Percentiles rank a stretch among this genome's conserved stretches.
Conservation (phyloP, 2,888 invertebrate genomes). For the Melanostoma scalare region DNA sequence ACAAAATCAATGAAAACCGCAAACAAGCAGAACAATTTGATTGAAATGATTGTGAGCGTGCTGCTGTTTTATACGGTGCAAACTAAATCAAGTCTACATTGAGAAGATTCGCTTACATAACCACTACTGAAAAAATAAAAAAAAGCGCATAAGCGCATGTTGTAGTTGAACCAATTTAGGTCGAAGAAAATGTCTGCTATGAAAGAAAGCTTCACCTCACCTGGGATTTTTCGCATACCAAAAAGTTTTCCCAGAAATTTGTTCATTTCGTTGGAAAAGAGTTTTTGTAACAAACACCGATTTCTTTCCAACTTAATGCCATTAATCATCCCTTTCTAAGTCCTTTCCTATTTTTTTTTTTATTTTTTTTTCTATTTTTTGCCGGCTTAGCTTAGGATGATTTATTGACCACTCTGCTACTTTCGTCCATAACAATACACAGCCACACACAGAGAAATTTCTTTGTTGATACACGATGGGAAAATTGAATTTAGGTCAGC, state of each 20-base stretch:
- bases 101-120: no score
- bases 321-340: constrained; percentile 29
- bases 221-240: neutral
- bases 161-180: no score
- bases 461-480: constrained; percentile 25
- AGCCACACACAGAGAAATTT: constrained; percentile 3
- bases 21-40: no score
- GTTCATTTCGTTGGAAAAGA: neutral
- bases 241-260: neutral
- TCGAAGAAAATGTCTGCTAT: no score
- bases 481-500: constrained; percentile 67
- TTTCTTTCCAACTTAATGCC: neutral
- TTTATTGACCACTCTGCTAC: constrained; percentile 32
- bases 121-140: no score
- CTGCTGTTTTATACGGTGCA: no score
- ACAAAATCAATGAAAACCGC: no score
- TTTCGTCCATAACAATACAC: constrained; percentile 21
- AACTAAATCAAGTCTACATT: no score
- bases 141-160: no score
- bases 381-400: constrained; percentile 40
- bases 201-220: neutral
- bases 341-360: constrained; percentile 26
- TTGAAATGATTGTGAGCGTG: no score
- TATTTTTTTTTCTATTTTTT: no score
- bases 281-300: neutral